Conservation (phyloP, 2,888 invertebrate genomes). For the Belgica antarctica region DNA sequence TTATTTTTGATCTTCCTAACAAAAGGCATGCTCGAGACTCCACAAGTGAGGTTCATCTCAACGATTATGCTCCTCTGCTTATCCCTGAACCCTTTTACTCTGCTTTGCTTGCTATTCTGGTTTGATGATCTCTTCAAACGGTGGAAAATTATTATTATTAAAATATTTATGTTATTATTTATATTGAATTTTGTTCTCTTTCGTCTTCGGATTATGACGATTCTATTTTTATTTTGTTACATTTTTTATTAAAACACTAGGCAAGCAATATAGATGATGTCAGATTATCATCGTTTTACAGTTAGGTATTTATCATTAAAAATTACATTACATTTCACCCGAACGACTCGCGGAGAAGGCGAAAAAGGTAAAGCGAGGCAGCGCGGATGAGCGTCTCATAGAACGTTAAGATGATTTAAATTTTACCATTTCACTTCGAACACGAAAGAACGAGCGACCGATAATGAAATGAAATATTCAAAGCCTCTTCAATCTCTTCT, state of each 20-base stretch:
- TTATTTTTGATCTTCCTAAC: slow-evolving; percentile 43
- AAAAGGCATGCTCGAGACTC: slow-evolving; percentile 7
- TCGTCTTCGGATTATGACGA: background rate
- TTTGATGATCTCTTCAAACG: background rate
- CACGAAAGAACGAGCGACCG: slow-evolving; percentile 7
- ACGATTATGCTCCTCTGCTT: background rate
- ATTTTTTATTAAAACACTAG: slow-evolving; percentile 27
- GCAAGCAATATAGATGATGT: slow-evolving; percentile 43
- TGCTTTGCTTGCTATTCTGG: background rate
- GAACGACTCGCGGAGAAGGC: slow-evolving; percentile 33
- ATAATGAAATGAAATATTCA: slow-evolving; percentile 14
- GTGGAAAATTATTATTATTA: slow-evolving; percentile 31
- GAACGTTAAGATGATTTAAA: slow-evolving; percentile 25
- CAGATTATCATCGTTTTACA: slow-evolving; percentile 44
- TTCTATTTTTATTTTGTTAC: slow-evolving; percentile 11
- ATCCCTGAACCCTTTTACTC: background rate
- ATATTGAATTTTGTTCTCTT: slow-evolving; percentile 24
- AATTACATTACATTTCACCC: slow-evolving; percentile 32
- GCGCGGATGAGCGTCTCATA: background rate
- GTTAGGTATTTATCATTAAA: slow-evolving; percentile 44
- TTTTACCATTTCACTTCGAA: slow-evolving; percentile 20
- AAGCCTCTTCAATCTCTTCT: slow-evolving; percentile 8
- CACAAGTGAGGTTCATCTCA: background rate
- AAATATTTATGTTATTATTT: slow-evolving; percentile 32
- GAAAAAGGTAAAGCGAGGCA: slow-evolving; percentile 26